Percentiles rank a stretch among this genome's conserved stretches.
phyloP scores from a whole-genome alignment of 2,797 vertebrate genomes.

The Erethizon dorsatum region DNA sequence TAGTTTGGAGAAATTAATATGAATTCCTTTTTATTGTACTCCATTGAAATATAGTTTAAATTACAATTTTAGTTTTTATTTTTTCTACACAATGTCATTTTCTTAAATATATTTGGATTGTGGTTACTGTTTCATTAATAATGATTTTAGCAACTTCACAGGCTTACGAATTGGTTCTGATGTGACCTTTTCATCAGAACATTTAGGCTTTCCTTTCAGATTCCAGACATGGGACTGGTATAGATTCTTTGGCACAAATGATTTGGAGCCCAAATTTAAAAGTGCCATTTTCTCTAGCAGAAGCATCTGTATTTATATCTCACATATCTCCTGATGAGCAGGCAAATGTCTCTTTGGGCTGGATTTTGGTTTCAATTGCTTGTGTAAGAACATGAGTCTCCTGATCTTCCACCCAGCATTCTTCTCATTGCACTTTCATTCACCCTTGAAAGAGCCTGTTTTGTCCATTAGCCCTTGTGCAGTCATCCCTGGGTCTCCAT shows the following conservation, averaged over 20 bases:
- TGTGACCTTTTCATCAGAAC: slow-evolving; percentile 68
- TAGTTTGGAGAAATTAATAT: slow-evolving; percentile 33
- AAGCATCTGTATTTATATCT: slow-evolving; percentile 71
- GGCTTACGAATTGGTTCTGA: slow-evolving; percentile 38
- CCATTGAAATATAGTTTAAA: slow-evolving; percentile 45
- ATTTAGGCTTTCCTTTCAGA: slow-evolving; percentile 65
- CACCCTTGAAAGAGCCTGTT: slow-evolving; percentile 59
- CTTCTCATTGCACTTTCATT: slow-evolving; percentile 40
- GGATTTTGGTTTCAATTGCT: slow-evolving; percentile 70
- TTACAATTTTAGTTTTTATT: background rate
- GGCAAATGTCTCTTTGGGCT: slow-evolving; percentile 75
- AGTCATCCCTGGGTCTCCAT: background rate
- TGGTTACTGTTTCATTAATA: slow-evolving; percentile 33
- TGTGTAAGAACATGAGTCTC: slow-evolving; percentile 32
- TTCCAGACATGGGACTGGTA: slow-evolving; percentile 59
- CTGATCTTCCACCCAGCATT: slow-evolving; percentile 36
- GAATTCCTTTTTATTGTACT: background rate
- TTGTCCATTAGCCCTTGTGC: background rate
- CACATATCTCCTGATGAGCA: slow-evolving; percentile 58
- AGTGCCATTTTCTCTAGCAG: slow-evolving; percentile 61
- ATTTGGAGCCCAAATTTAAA: slow-evolving; percentile 76
- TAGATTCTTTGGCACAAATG: slow-evolving; percentile 58
- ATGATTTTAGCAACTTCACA: slow-evolving; percentile 47
- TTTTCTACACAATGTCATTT: background rate
- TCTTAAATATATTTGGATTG: slow-evolving; percentile 62